Percentiles rank a stretch among this genome's conserved stretches.
Evolutionary conservation across 2,888 invertebrate species (phyloP).

Genomic region (Zygogramma bicolorata): DNA sequence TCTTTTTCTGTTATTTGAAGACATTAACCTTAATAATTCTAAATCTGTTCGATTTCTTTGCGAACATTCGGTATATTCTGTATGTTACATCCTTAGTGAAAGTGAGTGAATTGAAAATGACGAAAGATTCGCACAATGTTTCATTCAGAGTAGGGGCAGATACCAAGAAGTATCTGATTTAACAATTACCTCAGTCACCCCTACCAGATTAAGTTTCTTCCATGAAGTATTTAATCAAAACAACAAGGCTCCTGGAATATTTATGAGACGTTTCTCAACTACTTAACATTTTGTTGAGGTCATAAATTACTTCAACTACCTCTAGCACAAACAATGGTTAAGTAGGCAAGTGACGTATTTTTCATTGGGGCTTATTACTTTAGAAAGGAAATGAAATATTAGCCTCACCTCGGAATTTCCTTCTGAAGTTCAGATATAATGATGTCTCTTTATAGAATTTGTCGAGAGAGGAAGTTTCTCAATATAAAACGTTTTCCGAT

Average conservation of each 20-base stretch:
- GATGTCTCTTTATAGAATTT: no score
- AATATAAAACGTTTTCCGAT: no score
- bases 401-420: neutral
- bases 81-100: no score
- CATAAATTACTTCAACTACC: conserved; percentile 5
- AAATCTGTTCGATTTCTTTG: no score
- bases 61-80: no score
- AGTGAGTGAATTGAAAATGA: no score
- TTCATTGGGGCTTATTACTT: neutral
- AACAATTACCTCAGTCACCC: neutral
- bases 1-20: no score
- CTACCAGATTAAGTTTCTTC: neutral
- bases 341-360: neutral
- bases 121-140: no score
- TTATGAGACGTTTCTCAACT: neutral
- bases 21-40: no score
- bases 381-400: neutral
- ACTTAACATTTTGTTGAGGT: neutral
- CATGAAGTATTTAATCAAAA: conserved; percentile 9
- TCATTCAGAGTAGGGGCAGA: no score
- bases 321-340: neutral
- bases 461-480: no score
- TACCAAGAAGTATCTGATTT: neutral
- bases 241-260: conserved; percentile 2
- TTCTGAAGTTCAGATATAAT: no score